Evolutionary conservation across 1,140 invertebrate genomes (phyloP).

Genomic region (Hormaphis cornu): DNA sequence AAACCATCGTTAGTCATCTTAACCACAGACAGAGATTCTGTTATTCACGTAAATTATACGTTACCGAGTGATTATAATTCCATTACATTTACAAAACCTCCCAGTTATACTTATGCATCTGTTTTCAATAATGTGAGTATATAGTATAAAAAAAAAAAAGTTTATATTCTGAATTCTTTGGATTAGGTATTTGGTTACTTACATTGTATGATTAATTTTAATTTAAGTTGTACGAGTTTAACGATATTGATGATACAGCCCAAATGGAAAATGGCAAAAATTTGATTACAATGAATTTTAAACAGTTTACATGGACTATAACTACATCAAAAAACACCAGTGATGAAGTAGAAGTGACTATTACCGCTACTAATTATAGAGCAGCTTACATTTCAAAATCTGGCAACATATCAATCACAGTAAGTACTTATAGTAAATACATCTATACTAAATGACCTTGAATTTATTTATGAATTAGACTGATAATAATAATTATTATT

Average conservation of each 20-base stretch:
- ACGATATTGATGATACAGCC: slow-evolving; percentile 8
- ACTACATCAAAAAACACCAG: background rate
- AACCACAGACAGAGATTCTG: background rate
- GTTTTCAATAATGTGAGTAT: slow-evolving; percentile 16
- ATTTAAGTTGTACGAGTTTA: slow-evolving; percentile 13
- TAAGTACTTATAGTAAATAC: background rate
- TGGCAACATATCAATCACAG: slow-evolving; percentile 14
- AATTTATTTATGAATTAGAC: background rate
- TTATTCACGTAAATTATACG: background rate
- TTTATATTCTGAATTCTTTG: too few species aligned
- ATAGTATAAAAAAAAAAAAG: too few species aligned
- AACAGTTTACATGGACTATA: slow-evolving; percentile 4
- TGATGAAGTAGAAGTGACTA: background rate
- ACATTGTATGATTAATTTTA: too few species aligned
- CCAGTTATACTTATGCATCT: background rate
- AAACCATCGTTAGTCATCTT: slow-evolving; percentile 8
- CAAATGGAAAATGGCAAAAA: background rate
- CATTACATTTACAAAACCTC: background rate
- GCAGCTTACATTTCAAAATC: background rate
- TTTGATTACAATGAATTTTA: slow-evolving; percentile 7
- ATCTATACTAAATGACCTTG: background rate
- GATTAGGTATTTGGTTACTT: too few species aligned
- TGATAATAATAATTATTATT: too few species aligned
- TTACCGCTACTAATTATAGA: slow-evolving; percentile 12
- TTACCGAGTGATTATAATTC: background rate